A percentile compares a stretch with the other conserved stretches of the same genome.
Conservation (phyloP, 53 echinoderm and acorn worm genomes). For the Henricia sp. region DNA sequence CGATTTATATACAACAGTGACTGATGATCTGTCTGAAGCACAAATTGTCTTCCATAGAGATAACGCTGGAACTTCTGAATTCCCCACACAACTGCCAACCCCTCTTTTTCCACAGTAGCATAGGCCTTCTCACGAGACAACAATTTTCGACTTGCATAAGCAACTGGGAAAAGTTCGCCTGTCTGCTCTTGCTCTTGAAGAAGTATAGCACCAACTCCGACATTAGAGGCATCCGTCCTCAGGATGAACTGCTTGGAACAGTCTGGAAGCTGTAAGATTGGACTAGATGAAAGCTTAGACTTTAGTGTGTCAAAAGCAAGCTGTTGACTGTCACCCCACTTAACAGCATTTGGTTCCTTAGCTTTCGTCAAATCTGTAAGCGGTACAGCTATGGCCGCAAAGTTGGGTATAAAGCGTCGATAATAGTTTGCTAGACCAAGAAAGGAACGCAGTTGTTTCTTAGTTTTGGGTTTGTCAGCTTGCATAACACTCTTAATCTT, state of each 20-base stretch:
- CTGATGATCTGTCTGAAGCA: too few species aligned
- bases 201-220: slow-evolving; percentile 10
- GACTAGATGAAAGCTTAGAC: neutral
- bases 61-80: too few species aligned
- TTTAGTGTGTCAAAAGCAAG: slow-evolving; percentile 11
- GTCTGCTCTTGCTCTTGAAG: slow-evolving; percentile 6
- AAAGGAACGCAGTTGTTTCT: slow-evolving; percentile 38
- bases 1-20: too few species aligned
- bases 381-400: slow-evolving; percentile 37
- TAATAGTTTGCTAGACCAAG: slow-evolving; percentile 48
- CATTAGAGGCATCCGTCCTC: slow-evolving; percentile 32
- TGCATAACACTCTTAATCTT: slow-evolving; percentile 34
- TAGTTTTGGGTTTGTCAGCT: slow-evolving; percentile 37
- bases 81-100: neutral
- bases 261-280: slow-evolving; percentile 35
- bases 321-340: slow-evolving; percentile 14
- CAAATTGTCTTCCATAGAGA: too few species aligned
- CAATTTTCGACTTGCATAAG: slow-evolving; percentile 20
- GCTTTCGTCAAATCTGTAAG: slow-evolving; percentile 31
- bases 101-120: slow-evolving; percentile 14
- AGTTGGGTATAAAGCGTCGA: slow-evolving; percentile 42
- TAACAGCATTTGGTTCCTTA: neutral
- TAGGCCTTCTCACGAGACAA: neutral
- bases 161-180: slow-evolving; percentile 21
- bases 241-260: slow-evolving; percentile 28